phyloP scores from a whole-genome alignment of 2,797 vertebrate genomes.

The Neopelma chrysocephalum region DNA sequence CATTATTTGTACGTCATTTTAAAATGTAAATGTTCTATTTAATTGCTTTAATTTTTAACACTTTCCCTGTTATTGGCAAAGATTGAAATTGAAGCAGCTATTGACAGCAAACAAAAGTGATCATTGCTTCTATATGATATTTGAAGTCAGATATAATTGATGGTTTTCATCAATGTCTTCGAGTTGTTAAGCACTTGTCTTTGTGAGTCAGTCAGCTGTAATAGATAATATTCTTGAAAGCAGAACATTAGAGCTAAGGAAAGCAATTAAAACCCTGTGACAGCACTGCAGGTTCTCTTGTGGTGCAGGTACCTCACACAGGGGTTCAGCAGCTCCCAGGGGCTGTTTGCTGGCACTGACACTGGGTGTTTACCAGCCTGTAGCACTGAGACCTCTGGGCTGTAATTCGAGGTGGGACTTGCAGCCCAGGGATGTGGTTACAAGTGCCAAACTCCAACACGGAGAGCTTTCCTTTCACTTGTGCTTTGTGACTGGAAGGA shows the following conservation, averaged over 20 bases:
- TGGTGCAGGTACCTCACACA: not conserved
- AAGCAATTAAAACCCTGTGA: not conserved
- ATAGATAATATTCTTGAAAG: not conserved
- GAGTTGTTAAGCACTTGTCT: not conserved
- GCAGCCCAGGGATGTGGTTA: fast-evolving
- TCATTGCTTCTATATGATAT: not conserved
- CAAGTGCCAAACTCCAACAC: fast-evolving
- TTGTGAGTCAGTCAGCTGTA: not conserved
- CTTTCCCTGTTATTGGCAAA: not conserved
- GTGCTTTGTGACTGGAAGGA: not conserved
- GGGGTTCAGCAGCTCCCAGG: fast-evolving
- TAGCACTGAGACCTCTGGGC: not conserved
- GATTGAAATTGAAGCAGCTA: not conserved
- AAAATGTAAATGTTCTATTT: not conserved
- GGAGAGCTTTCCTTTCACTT: not conserved
- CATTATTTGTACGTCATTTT: not conserved
- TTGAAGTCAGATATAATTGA: not conserved
- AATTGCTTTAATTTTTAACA: not conserved
- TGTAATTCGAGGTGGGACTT: fast-evolving
- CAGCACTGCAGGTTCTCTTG: not conserved
- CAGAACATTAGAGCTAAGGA: not conserved
- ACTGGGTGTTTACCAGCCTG: not conserved
- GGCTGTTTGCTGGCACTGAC: not conserved
- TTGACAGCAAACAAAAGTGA: not conserved
- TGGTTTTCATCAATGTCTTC: not conserved